Evolutionary conservation across 2,888 invertebrate species (phyloP).

Genomic region (Leptura quadrifasciata): DNA sequence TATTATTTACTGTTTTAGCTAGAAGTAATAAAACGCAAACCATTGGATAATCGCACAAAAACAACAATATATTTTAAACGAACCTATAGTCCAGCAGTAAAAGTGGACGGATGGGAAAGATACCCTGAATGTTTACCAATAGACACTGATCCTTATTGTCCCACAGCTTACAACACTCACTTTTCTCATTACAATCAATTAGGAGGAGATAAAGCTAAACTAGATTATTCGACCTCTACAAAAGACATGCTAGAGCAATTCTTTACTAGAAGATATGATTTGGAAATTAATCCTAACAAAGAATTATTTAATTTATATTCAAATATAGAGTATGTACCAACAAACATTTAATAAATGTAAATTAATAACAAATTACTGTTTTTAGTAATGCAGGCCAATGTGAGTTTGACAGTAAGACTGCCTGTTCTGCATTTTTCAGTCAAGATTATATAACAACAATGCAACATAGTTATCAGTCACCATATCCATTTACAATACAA

Average conservation of each 20-base stretch:
- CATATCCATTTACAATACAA: conserved; percentile 73
- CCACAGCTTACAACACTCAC: conserved; percentile 51
- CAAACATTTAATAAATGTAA: not conserved
- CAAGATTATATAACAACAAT: conserved; percentile 75
- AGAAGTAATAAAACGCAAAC: conserved; percentile 11
- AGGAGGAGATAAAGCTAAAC: conserved; percentile 41
- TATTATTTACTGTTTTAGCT: conserved; percentile 1
- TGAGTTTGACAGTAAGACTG: not conserved
- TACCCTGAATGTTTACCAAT: conserved; percentile 48
- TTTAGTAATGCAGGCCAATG: conserved; percentile 11
- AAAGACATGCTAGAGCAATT: conserved; percentile 49
- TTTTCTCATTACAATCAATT: conserved; percentile 56
- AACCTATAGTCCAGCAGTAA: conserved; percentile 48
- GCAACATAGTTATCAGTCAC: conserved; percentile 76
- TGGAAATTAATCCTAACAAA: conserved; percentile 46
- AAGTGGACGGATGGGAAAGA: conserved; percentile 55
- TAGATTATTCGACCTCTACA: conserved; percentile 48
- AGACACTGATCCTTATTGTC: conserved; percentile 55
- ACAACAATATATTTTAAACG: conserved; percentile 50
- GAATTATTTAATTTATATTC: conserved; percentile 47
- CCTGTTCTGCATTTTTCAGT: conserved; percentile 36
- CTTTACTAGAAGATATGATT: conserved; percentile 35
- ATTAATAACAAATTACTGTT: not conserved
- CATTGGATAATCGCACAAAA: conserved; percentile 35
- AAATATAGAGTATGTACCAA: conserved; percentile 37